These are phyloP conservation scores for Agonopterix arenella DNA, from an alignment of 2,888 invertebrate species.

Conservation along the genomic window DNA sequence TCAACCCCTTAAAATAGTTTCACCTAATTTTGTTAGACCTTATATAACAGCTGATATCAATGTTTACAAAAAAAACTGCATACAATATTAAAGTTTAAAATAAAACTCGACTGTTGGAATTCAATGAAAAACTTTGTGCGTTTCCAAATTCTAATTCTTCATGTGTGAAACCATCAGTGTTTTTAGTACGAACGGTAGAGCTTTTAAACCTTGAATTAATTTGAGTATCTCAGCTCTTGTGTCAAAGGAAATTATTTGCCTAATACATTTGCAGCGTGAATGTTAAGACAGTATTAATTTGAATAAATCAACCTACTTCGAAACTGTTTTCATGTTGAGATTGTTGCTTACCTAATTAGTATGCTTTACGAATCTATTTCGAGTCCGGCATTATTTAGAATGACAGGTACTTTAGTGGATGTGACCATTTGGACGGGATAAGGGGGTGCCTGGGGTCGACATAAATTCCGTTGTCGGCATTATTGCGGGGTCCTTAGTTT, in stretches of 20 bases:
- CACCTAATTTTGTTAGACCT: too few relatives aligned
- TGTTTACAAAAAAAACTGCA: too few relatives aligned
- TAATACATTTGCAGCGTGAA: neutral
- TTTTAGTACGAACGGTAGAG: neutral
- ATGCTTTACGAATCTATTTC: conserved; percentile 1
- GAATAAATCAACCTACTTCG: neutral
- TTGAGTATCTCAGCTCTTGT: neutral
- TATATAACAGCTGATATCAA: too few relatives aligned
- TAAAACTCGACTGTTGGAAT: too few relatives aligned
- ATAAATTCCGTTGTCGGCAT: conserved; percentile 61
- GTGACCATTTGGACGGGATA: conserved; percentile 52
- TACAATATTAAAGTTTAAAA: too few relatives aligned
- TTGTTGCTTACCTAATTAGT: neutral
- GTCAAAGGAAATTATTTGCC: neutral
- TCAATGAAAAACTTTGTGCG: too few relatives aligned
- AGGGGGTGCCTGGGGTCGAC: conserved; percentile 53
- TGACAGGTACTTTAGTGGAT: conserved; percentile 57
- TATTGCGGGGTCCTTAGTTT: conserved; percentile 61
- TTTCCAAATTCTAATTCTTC: too few relatives aligned
- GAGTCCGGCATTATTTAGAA: conserved; percentile 22
- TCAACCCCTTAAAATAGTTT: too few relatives aligned
- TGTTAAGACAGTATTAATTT: neutral
- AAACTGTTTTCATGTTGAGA: neutral
- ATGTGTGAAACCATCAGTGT: neutral
- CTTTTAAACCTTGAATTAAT: neutral